Evolutionary conservation across 2,888 invertebrate genomes (phyloP).

Genomic region (Tenthredo livida): DNA sequence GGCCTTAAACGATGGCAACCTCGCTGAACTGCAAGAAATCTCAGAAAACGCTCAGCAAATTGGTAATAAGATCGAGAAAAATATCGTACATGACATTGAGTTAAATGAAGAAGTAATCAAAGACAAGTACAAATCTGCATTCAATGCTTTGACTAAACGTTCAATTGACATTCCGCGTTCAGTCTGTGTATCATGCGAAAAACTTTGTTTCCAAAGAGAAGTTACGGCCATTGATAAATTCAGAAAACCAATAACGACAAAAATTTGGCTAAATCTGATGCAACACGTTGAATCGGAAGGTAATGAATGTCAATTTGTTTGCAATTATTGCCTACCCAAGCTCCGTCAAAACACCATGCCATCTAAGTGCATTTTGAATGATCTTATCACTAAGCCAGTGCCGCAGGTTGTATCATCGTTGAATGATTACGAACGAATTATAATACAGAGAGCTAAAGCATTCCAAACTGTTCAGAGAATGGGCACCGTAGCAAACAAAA

Average conservation of each 20-base stretch:
- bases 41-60: conserved; percentile 33
- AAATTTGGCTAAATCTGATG: conserved; percentile 56
- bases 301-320: conserved; percentile 8
- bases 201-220: too few species aligned
- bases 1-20: conserved; percentile 50
- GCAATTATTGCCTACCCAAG: conserved; percentile 57
- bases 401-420: conserved; percentile 61
- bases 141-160: conserved; percentile 30
- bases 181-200: too few species aligned
- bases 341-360: conserved; percentile 62
- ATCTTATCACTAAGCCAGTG: conserved; percentile 56
- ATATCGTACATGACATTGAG: conserved; percentile 48
- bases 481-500: conserved; percentile 68
- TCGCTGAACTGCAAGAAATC: conserved; percentile 22
- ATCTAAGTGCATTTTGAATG: conserved; percentile 64
- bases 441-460: conserved; percentile 70
- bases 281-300: conserved; percentile 13
- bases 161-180: too few species aligned
- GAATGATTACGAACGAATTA: conserved; percentile 65
- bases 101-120: conserved; percentile 58
- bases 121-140: conserved; percentile 52
- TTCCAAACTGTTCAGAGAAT: conserved; percentile 69
- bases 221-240: conserved; percentile 46
- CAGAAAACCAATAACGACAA: conserved; percentile 60
- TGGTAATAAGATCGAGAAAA: conserved; percentile 13